Base-by-base conservation (phyloP, 2,888 invertebrate genomes). In the Morpho helenor region DNA sequence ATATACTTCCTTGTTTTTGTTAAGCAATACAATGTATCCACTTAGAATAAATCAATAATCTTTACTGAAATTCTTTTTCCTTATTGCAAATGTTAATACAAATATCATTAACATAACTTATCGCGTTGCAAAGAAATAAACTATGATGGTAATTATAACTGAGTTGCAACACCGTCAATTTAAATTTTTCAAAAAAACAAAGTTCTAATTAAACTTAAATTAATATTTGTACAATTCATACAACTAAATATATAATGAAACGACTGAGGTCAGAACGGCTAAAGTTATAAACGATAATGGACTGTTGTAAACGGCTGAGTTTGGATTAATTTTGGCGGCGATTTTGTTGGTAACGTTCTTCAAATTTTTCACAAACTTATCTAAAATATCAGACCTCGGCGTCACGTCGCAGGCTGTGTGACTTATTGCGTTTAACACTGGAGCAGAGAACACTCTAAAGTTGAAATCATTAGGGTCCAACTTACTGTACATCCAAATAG, bases 381-480 rank as follows among this genome's bases (percentile, higher is more conserved):
- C 91, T 47, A 93, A 82, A 39, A 93, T 84, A 63, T 93, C 92
- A 0, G 91, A 87, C 59, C 91, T 89, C 0, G 91, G 83, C 7
- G 92, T 93, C 6, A 92, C 87, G 71, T 94, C 94, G 72, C 96
- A 96, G 0, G 94, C 92, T 0, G 96, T 95, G 52, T 94, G 93
- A 64, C 92, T 92, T 46, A 95, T 94, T 2, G 95, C 95, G 52
- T 95, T 94, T 6, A 92, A 76, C 0, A 95, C 94, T 0, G 93
- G 92, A 0, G 94, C 94, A 0, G 92, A 94, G 59, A 95, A 88
- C 60, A 96, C 92, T 52, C 95, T 92, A 70, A 95, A 96, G 70
- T 96, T 96, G 0, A 94, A 91, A 16, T 94, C 94, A 1, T 90
- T 88, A 0, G 86, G 77, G 72, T 95, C 90, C 61, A 95, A 75